Base-by-base conservation (phyloP, 2,888 invertebrate species). In the Oscheius sp. region DNA sequence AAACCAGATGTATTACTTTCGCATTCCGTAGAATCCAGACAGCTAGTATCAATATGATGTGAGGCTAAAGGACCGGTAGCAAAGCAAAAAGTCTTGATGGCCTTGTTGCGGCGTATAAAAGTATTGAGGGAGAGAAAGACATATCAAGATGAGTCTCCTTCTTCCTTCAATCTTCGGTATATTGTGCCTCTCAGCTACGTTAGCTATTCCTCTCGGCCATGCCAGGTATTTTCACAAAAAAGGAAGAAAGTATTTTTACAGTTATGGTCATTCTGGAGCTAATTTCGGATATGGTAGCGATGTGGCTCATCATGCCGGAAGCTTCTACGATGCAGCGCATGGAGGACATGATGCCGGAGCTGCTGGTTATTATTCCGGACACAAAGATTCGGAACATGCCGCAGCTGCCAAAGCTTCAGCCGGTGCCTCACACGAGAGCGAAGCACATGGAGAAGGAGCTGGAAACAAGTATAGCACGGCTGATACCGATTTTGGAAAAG, bases 391-490 rank as follows among this genome's bases (percentile, higher is more conserved):
- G 34, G 74, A 74, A 23, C 76, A 80, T 70, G 72, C 71, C 23
- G 65, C 72, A 3, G 68, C 70, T 23, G 70, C 73, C 34, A 74
- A 77, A 64, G 75, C 79, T 52, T 45, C 72, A 31, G 71, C 72
- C 23, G 74, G 68, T 20, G 70, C 76, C 61, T 71, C 74, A 39
- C 70, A 78, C 31, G 74, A 78, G 65, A 66, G 72, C 20, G 75
- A 71, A 42, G 74, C 69, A 34, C 75, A 75, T 50, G 67, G 75
- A n/a, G 69, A 69, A 8, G 77, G 71, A 31, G 72, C 79, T 3
- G 77, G 73, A n/a, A 70, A 65, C 69, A 77, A 76, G 50, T 75
- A 79, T 48, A 68, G 69, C n/a, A 70, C 79, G 53, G 80, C 72
- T 20, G 72, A 74, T 55, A 72, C 70, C 48, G 72, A 77, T 58